These are phyloP conservation scores for Dasyprocta punctata DNA, from an alignment of 2,113 vertebrate genomes.

Conservation along the genomic window DNA sequence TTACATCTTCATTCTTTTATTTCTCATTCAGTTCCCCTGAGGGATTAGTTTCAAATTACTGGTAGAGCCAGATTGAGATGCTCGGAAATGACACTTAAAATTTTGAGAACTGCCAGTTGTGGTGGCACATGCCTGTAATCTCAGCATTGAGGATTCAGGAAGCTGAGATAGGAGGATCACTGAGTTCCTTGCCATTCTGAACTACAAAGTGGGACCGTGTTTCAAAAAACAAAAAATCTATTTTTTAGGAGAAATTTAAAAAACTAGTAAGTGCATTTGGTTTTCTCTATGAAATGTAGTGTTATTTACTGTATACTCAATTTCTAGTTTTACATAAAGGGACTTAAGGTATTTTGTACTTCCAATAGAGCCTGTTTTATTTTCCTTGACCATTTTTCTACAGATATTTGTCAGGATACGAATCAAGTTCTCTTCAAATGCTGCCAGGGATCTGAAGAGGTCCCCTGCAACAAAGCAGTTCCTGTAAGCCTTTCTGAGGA, in stretches of 20 bases:
- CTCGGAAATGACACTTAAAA: background rate
- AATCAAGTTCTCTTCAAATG: conserved; percentile 95
- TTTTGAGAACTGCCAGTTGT: background rate
- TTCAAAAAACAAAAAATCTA: background rate
- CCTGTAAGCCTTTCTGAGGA: conserved; percentile 95
- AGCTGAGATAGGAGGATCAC: background rate
- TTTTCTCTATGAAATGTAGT: conserved; percentile 35
- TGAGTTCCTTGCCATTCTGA: background rate
- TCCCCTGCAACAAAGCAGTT: conserved; percentile 93
- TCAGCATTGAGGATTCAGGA: background rate
- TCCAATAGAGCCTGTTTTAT: conserved; percentile 48
- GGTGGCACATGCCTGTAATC: background rate
- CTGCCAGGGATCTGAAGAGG: conserved; percentile 94
- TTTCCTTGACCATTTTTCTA: conserved; percentile 84
- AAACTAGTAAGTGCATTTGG: conserved; percentile 2
- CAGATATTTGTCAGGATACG: conserved; percentile 97
- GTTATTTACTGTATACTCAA: background rate
- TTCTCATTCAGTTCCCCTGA: background rate
- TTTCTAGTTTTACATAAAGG: background rate
- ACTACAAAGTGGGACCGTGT: background rate
- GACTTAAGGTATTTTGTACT: background rate
- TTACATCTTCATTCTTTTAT: background rate
- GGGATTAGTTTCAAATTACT: background rate
- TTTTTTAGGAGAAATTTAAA: conserved; percentile 57
- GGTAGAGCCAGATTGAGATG: background rate